These are phyloP conservation scores for Cinara cedri DNA, from an alignment of 2,888 invertebrate species.

Conservation along the genomic window DNA sequence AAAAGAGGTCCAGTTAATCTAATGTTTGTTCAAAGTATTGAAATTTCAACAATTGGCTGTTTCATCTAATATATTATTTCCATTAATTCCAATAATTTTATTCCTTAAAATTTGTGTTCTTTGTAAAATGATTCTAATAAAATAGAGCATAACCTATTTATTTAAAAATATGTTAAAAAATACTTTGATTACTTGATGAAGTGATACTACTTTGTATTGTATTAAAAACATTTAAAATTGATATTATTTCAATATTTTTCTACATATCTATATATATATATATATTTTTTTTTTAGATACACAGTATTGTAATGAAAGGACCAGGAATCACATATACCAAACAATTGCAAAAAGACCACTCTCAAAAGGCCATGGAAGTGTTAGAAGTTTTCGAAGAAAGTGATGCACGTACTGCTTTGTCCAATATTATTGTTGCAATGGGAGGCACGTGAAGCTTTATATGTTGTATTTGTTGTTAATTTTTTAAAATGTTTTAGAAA, in stretches of 20 bases:
- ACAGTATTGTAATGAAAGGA: constrained; percentile 71
- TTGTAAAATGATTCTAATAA: no score
- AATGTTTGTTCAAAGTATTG: no score
- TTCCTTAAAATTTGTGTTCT: no score
- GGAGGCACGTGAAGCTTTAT: constrained; percentile 63
- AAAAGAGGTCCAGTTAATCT: no score
- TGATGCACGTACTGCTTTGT: constrained; percentile 83
- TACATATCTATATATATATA: no score
- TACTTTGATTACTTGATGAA: no score
- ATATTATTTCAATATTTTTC: neutral
- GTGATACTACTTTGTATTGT: no score
- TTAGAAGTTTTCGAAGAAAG: constrained; percentile 78
- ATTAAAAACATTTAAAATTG: neutral
- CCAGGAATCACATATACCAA: constrained; percentile 77
- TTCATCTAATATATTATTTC: no score
- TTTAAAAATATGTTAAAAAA: no score
- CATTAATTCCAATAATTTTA: no score
- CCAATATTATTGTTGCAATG: constrained; percentile 87
- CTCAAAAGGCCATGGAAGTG: constrained; percentile 75
- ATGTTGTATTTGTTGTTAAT: constrained; percentile 18
- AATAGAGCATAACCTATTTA: no score
- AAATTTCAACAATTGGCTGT: no score
- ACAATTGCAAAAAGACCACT: constrained; percentile 77
- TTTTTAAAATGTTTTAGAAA: neutral
- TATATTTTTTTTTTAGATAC: constrained; percentile 64